Conservation (phyloP, 2,113 vertebrate species). For the Melanotaenia duboulayi region DNA sequence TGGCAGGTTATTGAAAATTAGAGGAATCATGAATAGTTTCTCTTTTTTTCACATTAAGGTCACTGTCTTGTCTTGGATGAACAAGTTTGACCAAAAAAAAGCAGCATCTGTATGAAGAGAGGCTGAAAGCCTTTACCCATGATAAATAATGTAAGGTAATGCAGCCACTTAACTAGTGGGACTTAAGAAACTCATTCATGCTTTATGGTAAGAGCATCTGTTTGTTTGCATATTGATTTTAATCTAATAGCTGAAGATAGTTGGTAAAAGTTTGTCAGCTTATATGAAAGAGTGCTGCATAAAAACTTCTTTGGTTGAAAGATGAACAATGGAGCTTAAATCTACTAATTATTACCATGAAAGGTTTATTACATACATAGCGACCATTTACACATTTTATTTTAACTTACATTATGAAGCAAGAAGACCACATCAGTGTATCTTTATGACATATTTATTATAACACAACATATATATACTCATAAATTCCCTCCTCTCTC, state of each 20-base stretch:
- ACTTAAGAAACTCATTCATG: neutral
- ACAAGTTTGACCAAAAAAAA: neutral
- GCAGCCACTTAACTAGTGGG: constrained; percentile 4
- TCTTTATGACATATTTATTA: neutral
- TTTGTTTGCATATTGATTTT: constrained; percentile 2
- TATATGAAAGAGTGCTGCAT: neutral
- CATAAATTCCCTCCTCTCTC: no score
- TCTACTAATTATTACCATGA: neutral
- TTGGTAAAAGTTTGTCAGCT: neutral
- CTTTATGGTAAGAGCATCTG: neutral
- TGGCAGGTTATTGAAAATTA: neutral
- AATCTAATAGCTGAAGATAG: neutral
- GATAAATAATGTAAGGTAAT: constrained; percentile 32
- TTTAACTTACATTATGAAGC: neutral
- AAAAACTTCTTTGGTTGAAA: neutral
- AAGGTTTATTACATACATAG: neutral
- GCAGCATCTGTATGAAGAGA: neutral
- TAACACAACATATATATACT: neutral
- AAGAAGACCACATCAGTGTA: neutral
- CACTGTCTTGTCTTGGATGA: neutral
- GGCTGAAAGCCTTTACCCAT: neutral
- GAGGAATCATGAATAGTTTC: neutral
- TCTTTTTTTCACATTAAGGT: neutral
- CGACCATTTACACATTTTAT: neutral
- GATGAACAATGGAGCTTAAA: neutral